Evolutionary conservation across 2,113 vertebrate genomes (phyloP).

Genomic region (Junco hyemalis): DNA sequence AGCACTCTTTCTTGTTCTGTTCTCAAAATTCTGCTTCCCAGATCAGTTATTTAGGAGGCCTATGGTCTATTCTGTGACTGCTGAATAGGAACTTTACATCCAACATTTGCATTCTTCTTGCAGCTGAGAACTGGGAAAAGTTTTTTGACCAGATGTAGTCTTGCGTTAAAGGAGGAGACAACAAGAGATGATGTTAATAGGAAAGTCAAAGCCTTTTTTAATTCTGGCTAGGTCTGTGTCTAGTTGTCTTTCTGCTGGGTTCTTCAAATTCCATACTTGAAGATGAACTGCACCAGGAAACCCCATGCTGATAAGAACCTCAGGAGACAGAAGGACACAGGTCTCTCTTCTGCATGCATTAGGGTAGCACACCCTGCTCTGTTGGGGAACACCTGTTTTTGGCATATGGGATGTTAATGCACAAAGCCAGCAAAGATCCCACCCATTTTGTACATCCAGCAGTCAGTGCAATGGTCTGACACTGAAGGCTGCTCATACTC

Average conservation of each 20-base stretch:
- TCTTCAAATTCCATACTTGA: background rate
- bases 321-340: background rate
- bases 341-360: background rate
- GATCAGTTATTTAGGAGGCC: background rate
- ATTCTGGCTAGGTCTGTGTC: background rate
- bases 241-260: background rate
- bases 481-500: background rate
- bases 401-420: background rate
- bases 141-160: background rate
- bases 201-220: background rate
- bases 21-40: background rate
- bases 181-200: background rate
- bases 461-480: background rate
- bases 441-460: background rate
- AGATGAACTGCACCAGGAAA: background rate
- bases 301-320: rapidly evolving
- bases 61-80: background rate
- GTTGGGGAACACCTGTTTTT: rapidly evolving
- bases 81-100: background rate
- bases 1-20: background rate
- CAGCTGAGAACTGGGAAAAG: background rate
- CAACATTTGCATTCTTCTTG: background rate
- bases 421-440: background rate
- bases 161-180: background rate
- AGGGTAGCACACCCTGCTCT: background rate